Evolutionary conservation across 2,797 vertebrate species (phyloP), one percentile per base, ranked within the genome.

Genomic region (Pipistrellus pygmaeus): DNA sequence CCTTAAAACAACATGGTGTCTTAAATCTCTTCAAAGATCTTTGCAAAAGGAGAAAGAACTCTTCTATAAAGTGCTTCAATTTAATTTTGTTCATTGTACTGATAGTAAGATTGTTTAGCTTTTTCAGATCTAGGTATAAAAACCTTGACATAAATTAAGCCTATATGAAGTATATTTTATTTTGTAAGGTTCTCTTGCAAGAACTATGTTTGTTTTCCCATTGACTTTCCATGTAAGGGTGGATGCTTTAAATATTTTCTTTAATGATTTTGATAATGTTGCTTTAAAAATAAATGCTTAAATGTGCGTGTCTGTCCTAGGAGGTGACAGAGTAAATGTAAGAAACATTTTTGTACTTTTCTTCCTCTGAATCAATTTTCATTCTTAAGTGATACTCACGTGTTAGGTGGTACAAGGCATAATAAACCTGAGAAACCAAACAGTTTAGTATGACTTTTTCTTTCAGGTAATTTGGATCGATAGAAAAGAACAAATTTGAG

Each of bases 361-460:
- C 85, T 95, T 88, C 68, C 60, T 92, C 64, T 95, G 62, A 95
- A 77, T 96, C 84, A 73, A 64, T 96, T 96, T 95, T 85, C 41
- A 83, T 90, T 95, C 85, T 77, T 60, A 90, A 88, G 78, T 69
- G 73, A 32, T 71, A 76, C 77, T 87, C 55, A 32, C 0, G 25
- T 92, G 64, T 91, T 90, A 90, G 77, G 48, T 94, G 73, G 51
- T 92, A 62, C 30, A 76, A 95, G 87, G 89, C 82, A 60, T 88
- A 94, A 81, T 84, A 96, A 95, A 94, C 57, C 30, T 75, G 62
- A 88, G 44, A 93, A 94, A 93, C 23, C 84, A 94, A 92, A 92
- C 77, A 91, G 15, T 86, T 94, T 35, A 84, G 46, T 78, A 77
- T 85, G 88, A 93, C 55, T 92, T 85, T 96, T 93, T 93, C 80